Evolutionary conservation across 2,888 invertebrate species (phyloP).

Genomic region (Lycaena phlaeas): DNA sequence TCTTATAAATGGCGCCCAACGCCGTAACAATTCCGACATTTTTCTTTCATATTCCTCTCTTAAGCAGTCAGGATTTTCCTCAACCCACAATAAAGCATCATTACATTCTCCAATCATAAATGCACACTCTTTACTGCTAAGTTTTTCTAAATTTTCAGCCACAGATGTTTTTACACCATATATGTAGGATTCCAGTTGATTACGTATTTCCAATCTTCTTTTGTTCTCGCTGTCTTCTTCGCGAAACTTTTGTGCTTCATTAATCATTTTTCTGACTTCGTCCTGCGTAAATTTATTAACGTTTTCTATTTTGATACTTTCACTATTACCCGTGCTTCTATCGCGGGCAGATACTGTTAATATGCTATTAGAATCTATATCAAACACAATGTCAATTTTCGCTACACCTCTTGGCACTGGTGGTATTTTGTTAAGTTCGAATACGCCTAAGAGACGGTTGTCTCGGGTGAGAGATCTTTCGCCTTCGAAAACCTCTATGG

Average conservation of each 20-base stretch:
- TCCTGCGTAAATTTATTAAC: slow-evolving; percentile 34
- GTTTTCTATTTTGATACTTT: slow-evolving; percentile 36
- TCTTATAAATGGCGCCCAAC: slow-evolving; percentile 35
- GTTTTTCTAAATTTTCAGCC: slow-evolving; percentile 26
- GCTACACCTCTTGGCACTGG: slow-evolving; percentile 46
- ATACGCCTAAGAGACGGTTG: slow-evolving; percentile 44
- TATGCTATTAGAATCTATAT: slow-evolving; percentile 41
- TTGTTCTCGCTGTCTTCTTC: slow-evolving; percentile 43
- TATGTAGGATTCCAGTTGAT: slow-evolving; percentile 46
- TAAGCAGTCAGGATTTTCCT: slow-evolving; percentile 33
- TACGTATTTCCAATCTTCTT: slow-evolving; percentile 38
- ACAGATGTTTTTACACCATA: slow-evolving; percentile 38
- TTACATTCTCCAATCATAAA: slow-evolving; percentile 35
- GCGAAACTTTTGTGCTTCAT: slow-evolving; percentile 34
- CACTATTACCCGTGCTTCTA: slow-evolving; percentile 33
- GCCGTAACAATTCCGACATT: slow-evolving; percentile 35
- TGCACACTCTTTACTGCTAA: slow-evolving; percentile 30
- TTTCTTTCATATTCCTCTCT: slow-evolving; percentile 44
- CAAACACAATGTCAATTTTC: slow-evolving; percentile 47
- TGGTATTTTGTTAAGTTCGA: slow-evolving; percentile 42
- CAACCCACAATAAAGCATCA: slow-evolving; percentile 39
- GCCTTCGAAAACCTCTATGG: slow-evolving; percentile 52
- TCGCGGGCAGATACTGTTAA: slow-evolving; percentile 44
- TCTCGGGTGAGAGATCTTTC: slow-evolving; percentile 45
- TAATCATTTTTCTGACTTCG: slow-evolving; percentile 41